Evolutionary conservation across 1,140 invertebrate species (phyloP).

Genomic region (Anastrepha obliqua): DNA sequence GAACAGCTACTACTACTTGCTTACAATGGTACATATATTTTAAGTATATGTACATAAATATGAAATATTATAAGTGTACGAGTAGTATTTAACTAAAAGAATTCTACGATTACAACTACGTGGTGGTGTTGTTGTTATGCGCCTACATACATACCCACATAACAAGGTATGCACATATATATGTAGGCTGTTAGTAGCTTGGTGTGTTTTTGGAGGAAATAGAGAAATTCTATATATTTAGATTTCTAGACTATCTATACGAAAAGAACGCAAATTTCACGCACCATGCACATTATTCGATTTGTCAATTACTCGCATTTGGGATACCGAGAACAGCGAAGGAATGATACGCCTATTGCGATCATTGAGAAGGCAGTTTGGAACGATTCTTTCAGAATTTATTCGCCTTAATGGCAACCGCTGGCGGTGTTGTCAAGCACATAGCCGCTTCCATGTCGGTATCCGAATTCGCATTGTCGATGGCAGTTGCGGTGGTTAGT

Average conservation of each 20-base stretch:
- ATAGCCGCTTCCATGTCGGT: constrained; percentile 64
- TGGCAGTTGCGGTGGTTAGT: constrained; percentile 40
- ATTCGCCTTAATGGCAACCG: constrained; percentile 62
- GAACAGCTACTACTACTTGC: neutral
- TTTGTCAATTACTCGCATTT: neutral
- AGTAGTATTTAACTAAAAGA: neutral
- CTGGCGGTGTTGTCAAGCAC: constrained; percentile 55
- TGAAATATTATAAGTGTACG: neutral
- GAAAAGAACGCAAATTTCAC: neutral
- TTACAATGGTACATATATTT: neutral
- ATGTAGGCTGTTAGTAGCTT: neutral
- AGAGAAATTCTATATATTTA: neutral
- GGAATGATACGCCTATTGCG: neutral
- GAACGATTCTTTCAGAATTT: constrained; percentile 65
- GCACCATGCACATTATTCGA: constrained; percentile 18
- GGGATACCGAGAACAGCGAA: neutral
- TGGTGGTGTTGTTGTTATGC: neutral
- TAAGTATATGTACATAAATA: neutral
- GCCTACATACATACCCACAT: neutral
- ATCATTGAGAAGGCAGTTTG: neutral
- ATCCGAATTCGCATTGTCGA: constrained; percentile 53
- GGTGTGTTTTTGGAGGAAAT: neutral
- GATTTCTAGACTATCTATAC: neutral
- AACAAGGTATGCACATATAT: neutral
- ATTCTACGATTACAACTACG: constrained; percentile 1